phyloP scores from a whole-genome alignment of 2,888 invertebrate species.

The Nephrotoma appendiculata region DNA sequence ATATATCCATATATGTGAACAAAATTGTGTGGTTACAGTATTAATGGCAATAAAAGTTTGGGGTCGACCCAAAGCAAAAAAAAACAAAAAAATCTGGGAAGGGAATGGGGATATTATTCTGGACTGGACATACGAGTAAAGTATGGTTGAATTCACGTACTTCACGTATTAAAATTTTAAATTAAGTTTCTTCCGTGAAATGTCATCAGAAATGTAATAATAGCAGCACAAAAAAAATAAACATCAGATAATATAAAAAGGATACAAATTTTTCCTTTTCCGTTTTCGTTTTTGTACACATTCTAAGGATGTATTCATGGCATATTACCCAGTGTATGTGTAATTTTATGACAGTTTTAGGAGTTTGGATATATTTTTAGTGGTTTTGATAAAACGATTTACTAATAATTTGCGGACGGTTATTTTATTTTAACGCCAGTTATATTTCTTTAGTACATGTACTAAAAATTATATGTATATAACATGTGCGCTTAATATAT shows the following conservation, averaged over 20 bases:
- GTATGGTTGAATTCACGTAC: not conserved
- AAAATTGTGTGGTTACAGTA: not conserved
- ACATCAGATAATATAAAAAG: not conserved
- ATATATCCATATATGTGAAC: not conserved
- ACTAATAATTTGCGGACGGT: not conserved
- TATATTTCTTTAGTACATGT: not conserved
- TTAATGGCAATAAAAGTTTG: not conserved
- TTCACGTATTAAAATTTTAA: not conserved
- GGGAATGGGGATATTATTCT: not conserved
- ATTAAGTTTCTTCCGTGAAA: not conserved
- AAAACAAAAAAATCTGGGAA: not conserved
- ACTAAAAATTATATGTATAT: not conserved
- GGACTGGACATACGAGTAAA: not conserved
- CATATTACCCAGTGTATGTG: not conserved
- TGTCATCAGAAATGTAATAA: not conserved
- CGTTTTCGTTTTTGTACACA: not conserved
- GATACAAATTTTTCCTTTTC: not conserved
- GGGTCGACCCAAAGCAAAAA: not conserved
- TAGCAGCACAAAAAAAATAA: not conserved
- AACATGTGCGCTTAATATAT: not conserved
- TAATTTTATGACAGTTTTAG: not conserved
- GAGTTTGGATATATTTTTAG: not conserved
- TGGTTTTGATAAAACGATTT: not conserved
- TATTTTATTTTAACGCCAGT: not conserved
- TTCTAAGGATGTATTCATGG: not conserved